A percentile compares a stretch with the other conserved stretches of the same genome.
phyloP scores from a whole-genome alignment of 2,113 vertebrate genomes.

The Lagenorhynchus albirostris region DNA sequence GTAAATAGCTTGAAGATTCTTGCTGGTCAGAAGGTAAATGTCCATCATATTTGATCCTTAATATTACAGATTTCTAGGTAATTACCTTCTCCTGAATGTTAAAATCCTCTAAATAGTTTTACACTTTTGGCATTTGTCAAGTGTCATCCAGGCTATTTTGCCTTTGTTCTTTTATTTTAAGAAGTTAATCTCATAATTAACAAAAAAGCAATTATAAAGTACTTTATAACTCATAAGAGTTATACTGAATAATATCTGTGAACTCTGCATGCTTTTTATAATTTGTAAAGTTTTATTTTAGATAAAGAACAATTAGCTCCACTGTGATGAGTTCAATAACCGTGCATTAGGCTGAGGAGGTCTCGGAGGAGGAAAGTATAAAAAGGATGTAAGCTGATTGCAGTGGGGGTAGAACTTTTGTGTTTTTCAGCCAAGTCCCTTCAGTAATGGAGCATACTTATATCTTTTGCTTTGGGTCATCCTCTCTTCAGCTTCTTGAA shows the following conservation, averaged over 20 bases:
- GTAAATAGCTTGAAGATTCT: background rate
- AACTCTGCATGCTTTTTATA: constrained; percentile 11
- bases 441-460: background rate
- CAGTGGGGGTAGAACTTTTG: background rate
- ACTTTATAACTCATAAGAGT: background rate
- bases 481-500: background rate
- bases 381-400: background rate
- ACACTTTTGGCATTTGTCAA: background rate
- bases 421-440: background rate
- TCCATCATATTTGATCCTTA: background rate
- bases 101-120: background rate
- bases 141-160: background rate
- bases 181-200: constrained; percentile 46
- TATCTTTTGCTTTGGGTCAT: background rate
- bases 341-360: background rate
- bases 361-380: background rate
- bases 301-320: constrained; percentile 24
- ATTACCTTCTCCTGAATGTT: constrained; percentile 9
- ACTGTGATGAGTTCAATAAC: background rate
- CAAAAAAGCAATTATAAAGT: constrained; percentile 40
- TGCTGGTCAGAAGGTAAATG: constrained; percentile 30
- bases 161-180: constrained; percentile 34
- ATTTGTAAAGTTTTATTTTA: constrained; percentile 5
- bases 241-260: constrained; percentile 28
- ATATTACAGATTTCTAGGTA: background rate